phyloP scores from a whole-genome alignment of 2,113 vertebrate genomes.

The Sceloporus tristichus region DNA sequence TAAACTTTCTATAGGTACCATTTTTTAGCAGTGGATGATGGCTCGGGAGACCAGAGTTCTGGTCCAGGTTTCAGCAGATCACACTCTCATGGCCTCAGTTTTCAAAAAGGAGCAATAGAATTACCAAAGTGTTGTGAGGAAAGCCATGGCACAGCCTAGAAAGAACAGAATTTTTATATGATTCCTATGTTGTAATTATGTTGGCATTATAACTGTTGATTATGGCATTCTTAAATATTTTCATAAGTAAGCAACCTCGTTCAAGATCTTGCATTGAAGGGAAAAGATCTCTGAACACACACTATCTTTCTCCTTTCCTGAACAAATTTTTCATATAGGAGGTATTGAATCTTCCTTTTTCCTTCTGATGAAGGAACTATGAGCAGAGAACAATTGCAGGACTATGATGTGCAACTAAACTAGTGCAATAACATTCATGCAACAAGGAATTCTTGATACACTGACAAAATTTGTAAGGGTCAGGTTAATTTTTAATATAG shows the following conservation, averaged over 20 bases:
- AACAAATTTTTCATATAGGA: too few species aligned
- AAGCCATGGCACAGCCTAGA: background rate
- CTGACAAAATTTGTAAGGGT: background rate
- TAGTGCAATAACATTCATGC: background rate
- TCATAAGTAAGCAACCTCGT: too few species aligned
- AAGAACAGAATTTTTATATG: background rate
- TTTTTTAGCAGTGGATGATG: too few species aligned
- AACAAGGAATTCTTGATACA: background rate
- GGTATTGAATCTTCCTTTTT: too few species aligned
- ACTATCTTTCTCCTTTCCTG: too few species aligned
- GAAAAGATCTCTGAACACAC: too few species aligned
- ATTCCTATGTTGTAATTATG: too few species aligned
- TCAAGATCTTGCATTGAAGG: too few species aligned
- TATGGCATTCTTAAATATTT: too few species aligned
- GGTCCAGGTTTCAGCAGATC: background rate
- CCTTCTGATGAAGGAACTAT: background rate
- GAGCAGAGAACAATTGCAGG: background rate
- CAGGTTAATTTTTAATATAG: conserved; percentile 9
- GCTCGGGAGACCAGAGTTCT: too few species aligned
- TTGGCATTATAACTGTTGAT: too few species aligned
- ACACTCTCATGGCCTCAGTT: background rate
- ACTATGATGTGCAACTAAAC: background rate
- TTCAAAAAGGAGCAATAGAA: background rate
- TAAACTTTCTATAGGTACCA: too few species aligned
- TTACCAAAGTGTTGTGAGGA: background rate